phyloP scores from a whole-genome alignment of 2,888 invertebrate species.

The Campoplex nolae region DNA sequence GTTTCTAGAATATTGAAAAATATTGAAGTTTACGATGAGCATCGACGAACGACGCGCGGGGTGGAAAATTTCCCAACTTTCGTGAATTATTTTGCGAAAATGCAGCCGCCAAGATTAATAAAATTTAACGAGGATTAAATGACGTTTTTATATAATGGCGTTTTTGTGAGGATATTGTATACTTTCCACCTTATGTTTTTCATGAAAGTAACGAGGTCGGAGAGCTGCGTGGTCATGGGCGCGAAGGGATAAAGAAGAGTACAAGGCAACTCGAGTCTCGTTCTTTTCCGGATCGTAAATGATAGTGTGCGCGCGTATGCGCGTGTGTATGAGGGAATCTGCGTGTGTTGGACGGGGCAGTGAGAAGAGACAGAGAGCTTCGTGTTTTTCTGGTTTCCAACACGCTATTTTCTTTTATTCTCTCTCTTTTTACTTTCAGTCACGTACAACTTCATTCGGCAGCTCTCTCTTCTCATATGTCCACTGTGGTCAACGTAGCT shows the following conservation, averaged over 20 bases:
- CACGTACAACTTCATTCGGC: constrained; percentile 67
- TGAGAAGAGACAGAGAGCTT: constrained; percentile 2
- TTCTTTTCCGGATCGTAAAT: constrained; percentile 28
- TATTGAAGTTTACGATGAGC: neutral
- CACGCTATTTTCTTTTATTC: constrained; percentile 9
- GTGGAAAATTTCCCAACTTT: neutral
- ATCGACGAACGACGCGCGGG: neutral
- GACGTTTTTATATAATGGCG: neutral
- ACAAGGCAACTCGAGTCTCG: constrained; percentile 28
- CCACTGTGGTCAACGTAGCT: constrained; percentile 33
- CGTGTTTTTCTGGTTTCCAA: constrained; percentile 18
- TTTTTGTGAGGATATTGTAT: constrained; percentile 31
- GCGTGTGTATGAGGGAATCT: neutral
- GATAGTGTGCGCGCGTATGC: neutral
- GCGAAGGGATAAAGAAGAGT: neutral
- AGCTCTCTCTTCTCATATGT: constrained; percentile 33
- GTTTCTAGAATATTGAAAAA: neutral
- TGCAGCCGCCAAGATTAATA: neutral
- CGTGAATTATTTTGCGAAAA: neutral
- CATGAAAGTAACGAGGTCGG: constrained; percentile 60
- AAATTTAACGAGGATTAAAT: neutral
- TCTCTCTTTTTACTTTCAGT: constrained; percentile 55
- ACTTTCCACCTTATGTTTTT: constrained; percentile 47
- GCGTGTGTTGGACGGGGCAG: constrained; percentile 8
- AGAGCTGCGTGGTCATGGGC: constrained; percentile 16